Evolutionary conservation across 2,797 vertebrate species (phyloP).

Genomic region (Steatocranus sp.): DNA sequence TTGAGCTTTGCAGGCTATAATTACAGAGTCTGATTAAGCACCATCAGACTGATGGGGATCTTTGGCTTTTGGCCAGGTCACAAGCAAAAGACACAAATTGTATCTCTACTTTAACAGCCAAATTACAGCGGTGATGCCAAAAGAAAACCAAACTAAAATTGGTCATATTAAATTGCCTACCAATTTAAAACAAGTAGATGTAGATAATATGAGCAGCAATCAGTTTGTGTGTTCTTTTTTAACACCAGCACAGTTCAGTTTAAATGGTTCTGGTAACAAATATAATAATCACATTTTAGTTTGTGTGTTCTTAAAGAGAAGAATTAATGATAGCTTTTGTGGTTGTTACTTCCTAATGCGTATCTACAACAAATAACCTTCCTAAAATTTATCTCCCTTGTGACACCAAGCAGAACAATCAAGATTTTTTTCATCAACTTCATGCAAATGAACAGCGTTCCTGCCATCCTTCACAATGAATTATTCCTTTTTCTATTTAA

Average conservation of each 20-base stretch:
- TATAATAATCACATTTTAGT: conserved; percentile 40
- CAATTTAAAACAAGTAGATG: neutral
- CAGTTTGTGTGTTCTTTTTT: neutral
- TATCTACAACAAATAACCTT: conserved; percentile 55
- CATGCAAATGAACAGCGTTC: conserved; percentile 36
- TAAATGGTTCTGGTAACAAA: conserved; percentile 14
- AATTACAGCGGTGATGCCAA: neutral
- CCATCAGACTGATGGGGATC: conserved; percentile 70
- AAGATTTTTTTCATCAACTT: conserved; percentile 22
- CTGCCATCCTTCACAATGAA: neutral
- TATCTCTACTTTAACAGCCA: conserved; percentile 24
- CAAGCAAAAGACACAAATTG: conserved; percentile 21
- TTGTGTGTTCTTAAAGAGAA: conserved; percentile 45
- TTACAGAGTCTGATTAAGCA: conserved; percentile 81
- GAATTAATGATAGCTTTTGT: conserved; percentile 31
- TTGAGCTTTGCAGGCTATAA: conserved; percentile 80
- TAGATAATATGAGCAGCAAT: neutral
- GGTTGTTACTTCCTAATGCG: conserved; percentile 48
- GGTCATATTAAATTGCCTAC: neutral
- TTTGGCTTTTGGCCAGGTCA: conserved; percentile 62
- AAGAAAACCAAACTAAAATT: neutral
- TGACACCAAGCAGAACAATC: conserved; percentile 34
- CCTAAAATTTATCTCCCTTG: conserved; percentile 58
- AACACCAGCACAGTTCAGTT: neutral
- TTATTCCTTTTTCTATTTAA: conserved; percentile 2